Evolutionary conservation across 2,113 vertebrate species (phyloP), one percentile per base, ranked within the genome.

Genomic region (Thamnophis sirtalis): DNA sequence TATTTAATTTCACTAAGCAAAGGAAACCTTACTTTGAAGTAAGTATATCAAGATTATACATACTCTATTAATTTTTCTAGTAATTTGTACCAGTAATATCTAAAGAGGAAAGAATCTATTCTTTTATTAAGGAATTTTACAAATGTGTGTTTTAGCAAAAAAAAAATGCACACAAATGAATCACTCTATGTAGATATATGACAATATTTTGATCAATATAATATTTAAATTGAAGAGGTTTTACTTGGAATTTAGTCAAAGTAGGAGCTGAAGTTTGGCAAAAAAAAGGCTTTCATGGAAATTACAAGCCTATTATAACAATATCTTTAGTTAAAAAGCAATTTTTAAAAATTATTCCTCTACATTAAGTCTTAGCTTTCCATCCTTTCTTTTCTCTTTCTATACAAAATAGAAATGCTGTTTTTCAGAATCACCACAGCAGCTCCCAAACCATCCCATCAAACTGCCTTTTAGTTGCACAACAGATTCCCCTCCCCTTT

Each of bases 381-480:
- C 33, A 58, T 5, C 53, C 38, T 51, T 22, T 33, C 10, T 43
- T 88, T 10, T 60, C 38, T 93, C 55, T 88, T 19, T 85, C 80
- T 60, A 85, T 38, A 90, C 53, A 85, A 93, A 95, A 92, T 92
- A 94, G 26, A 9, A 55, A 26, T 53, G 43, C 3, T 80, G 3
- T 60, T 92, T 87, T 87, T 88, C 63, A 48, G 90, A 95, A 50
- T 38, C 56, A 90, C 73, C 38, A 26, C 48, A 17, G 3, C 15
- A 54, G 8, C 15, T 92, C n/a, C 55, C 87, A 1, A 1, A 19
- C 93, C 91, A 91, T 21, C 5, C 0, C 89, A 90, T 93, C 51
- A 56, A 90, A 68, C 60, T 88, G 22, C 51, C 3, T 54, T 24
- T 85, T 91, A 93, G 94, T 93, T 84, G 86, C 90, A 86, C 60